These are phyloP conservation scores for Listronotus bonariensis DNA, from an alignment of 1,140 invertebrate species.

Conservation along the genomic window DNA sequence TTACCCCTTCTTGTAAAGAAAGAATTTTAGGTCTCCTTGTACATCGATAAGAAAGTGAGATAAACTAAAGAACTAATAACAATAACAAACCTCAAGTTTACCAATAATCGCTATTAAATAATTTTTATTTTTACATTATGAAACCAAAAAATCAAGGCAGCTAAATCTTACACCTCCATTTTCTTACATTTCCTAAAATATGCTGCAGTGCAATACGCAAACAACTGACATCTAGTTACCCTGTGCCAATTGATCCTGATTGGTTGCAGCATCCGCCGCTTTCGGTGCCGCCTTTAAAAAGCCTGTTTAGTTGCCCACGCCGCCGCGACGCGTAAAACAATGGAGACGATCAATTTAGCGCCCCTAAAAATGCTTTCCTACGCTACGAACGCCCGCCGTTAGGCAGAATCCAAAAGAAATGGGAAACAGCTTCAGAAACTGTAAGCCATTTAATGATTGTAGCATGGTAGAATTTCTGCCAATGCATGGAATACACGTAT, in stretches of 20 bases:
- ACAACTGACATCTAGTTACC: slow-evolving; percentile 3
- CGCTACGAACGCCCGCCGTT: not conserved
- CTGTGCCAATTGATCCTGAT: slow-evolving; percentile 7
- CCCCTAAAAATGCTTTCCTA: slow-evolving; percentile 1
- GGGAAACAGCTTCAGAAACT: too few relatives aligned
- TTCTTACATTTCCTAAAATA: not conserved
- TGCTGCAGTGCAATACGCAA: not conserved
- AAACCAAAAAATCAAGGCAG: not conserved
- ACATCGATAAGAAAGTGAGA: too few relatives aligned
- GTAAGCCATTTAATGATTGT: too few relatives aligned
- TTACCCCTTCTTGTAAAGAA: too few relatives aligned
- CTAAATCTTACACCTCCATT: slow-evolving; percentile 5
- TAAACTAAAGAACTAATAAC: too few relatives aligned
- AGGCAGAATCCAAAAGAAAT: not conserved
- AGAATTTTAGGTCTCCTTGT: too few relatives aligned
- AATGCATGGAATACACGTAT: too few relatives aligned
- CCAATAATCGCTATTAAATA: too few relatives aligned
- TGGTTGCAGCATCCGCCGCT: slow-evolving; percentile 18
- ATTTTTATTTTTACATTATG: too few relatives aligned
- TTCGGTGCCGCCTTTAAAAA: not conserved
- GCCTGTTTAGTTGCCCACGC: slow-evolving; percentile 3
- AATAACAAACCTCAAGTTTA: too few relatives aligned
- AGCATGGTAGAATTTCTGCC: too few relatives aligned
- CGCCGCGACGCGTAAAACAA: slow-evolving; percentile 16
- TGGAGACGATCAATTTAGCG: slow-evolving; percentile 14